Conservation (phyloP, 2,888 invertebrate species). For the Clunio marinus region DNA sequence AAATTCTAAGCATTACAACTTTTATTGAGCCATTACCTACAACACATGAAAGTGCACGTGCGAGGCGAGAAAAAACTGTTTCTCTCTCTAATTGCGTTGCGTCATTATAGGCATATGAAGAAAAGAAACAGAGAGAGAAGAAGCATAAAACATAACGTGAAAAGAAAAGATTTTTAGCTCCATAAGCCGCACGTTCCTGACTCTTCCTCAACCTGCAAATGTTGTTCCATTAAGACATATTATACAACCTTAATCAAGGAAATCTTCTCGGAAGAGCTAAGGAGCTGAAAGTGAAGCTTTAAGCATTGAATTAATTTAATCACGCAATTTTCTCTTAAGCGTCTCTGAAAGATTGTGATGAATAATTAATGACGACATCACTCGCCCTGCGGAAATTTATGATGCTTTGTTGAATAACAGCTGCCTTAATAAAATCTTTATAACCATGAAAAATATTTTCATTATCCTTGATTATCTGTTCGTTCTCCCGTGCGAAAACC, state of each 20-base stretch:
- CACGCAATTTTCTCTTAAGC: constrained; percentile 17
- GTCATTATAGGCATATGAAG: too few species aligned
- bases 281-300: constrained; percentile 1
- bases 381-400: constrained; percentile 28
- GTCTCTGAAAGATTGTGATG: constrained; percentile 27
- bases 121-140: background rate
- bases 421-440: constrained; percentile 20
- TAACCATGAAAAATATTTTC: constrained; percentile 23
- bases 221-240: background rate
- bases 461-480: constrained; percentile 14
- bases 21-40: constrained; percentile 1
- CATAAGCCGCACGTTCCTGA: background rate
- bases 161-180: background rate
- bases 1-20: background rate
- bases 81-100: constrained; percentile 14
- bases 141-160: too few species aligned
- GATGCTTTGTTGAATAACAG: constrained; percentile 3
- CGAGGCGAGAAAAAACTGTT: background rate
- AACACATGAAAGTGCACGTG: constrained; percentile 18
- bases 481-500: background rate
- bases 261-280: background rate
- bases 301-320: constrained; percentile 23
- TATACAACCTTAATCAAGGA: background rate
- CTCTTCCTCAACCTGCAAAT: background rate
- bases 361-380: constrained; percentile 37